These are phyloP conservation scores for Phorcus lineatus DNA, from an alignment of 2,888 invertebrate species.

Conservation along the genomic window DNA sequence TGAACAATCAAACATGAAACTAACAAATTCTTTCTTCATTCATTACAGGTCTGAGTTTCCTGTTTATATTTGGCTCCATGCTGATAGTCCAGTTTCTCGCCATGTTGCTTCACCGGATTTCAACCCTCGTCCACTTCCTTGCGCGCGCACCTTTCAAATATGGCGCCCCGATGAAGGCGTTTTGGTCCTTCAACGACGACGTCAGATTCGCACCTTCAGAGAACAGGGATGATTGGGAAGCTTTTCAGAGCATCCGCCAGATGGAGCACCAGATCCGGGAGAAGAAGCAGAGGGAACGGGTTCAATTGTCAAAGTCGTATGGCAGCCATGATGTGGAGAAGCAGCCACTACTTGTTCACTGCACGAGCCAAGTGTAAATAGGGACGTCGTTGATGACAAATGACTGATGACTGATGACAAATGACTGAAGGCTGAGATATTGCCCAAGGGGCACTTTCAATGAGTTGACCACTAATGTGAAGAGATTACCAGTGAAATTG, in stretches of 20 bases:
- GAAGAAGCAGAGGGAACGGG: background rate
- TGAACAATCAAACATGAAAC: too few species aligned
- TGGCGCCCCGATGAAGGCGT: conserved; percentile 46
- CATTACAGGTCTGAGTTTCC: conserved; percentile 60
- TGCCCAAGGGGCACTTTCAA: too few species aligned
- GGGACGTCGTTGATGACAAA: too few species aligned
- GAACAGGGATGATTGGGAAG: background rate
- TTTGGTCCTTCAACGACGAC: conserved; percentile 51
- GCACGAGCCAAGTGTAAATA: too few species aligned
- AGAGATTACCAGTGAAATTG: too few species aligned
- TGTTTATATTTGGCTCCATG: conserved; percentile 63
- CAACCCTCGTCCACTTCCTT: conserved; percentile 61
- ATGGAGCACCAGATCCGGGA: background rate
- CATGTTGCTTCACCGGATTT: conserved; percentile 64
- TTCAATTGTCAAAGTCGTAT: background rate
- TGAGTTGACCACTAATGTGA: too few species aligned
- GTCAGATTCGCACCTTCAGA: background rate
- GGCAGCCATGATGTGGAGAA: too few species aligned
- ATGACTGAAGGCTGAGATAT: too few species aligned
- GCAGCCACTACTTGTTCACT: too few species aligned
- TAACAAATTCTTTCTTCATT: too few species aligned
- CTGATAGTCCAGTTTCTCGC: conserved; percentile 63
- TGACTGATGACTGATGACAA: too few species aligned
- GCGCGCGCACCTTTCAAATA: conserved; percentile 63
- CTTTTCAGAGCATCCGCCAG: background rate